A percentile compares a stretch with the other conserved stretches of the same genome.
These are phyloP conservation scores for Apteryx mantelli DNA, from an alignment of 2,113 vertebrate genomes.

Conservation along the genomic window DNA sequence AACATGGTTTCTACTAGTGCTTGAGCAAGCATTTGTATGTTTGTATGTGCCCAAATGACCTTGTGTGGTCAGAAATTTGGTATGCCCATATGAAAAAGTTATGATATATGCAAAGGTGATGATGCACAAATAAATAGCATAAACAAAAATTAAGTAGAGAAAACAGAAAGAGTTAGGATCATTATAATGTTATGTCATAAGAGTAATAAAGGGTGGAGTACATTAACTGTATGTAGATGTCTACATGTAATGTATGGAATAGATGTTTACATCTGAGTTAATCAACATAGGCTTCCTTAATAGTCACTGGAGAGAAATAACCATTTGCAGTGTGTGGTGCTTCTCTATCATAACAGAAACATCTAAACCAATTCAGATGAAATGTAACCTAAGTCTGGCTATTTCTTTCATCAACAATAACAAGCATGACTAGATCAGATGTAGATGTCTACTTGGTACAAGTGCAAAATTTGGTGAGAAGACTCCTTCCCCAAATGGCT, in stretches of 20 bases:
- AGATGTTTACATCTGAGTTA: background rate
- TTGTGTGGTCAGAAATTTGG: background rate
- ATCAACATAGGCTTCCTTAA: background rate
- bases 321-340: background rate
- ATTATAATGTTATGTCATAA: background rate
- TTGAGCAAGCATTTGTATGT: background rate
- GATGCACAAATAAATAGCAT: background rate
- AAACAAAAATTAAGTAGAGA: background rate
- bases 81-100: background rate
- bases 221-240: background rate
- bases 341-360: background rate
- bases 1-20: background rate
- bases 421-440: background rate
- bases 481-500: background rate
- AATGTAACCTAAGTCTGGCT: background rate
- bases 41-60: background rate
- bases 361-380: background rate
- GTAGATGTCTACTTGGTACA: background rate
- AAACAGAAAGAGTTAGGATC: background rate
- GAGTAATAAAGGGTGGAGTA: background rate
- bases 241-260: background rate
- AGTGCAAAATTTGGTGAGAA: background rate
- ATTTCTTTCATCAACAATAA: background rate
- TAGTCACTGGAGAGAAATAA: background rate
- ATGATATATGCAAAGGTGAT: fast-evolving